These are phyloP conservation scores for Puntigrus tetrazona DNA, from an alignment of 2,113 vertebrate species.

Conservation along the genomic window DNA sequence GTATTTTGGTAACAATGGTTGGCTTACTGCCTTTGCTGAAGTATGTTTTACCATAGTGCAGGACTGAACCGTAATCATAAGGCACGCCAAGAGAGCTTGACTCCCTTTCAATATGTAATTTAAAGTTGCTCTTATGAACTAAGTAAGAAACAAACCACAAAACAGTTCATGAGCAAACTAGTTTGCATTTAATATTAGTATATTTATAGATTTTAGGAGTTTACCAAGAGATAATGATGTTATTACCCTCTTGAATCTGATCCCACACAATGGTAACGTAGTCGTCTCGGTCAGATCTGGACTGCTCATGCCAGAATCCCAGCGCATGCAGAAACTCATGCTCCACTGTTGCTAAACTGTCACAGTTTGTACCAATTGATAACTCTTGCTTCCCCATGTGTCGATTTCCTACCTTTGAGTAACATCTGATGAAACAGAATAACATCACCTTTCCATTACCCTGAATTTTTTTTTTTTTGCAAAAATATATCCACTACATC, in stretches of 20 bases:
- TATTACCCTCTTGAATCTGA: slow-evolving; percentile 77
- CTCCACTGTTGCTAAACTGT: slow-evolving; percentile 79
- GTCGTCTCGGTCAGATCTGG: slow-evolving; percentile 84
- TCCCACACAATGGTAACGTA: slow-evolving; percentile 84
- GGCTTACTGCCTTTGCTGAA: slow-evolving; percentile 81
- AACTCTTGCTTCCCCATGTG: slow-evolving; percentile 77
- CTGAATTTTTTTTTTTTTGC: background rate
- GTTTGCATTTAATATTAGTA: background rate
- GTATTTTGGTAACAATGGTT: slow-evolving; percentile 88
- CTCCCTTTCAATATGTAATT: slow-evolving; percentile 70
- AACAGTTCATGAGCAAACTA: background rate
- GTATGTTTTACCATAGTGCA: slow-evolving; percentile 88
- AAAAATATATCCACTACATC: background rate
- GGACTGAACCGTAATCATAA: slow-evolving; percentile 88
- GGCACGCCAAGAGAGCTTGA: slow-evolving; percentile 81
- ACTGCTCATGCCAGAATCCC: slow-evolving; percentile 93
- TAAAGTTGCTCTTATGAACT: slow-evolving; percentile 85
- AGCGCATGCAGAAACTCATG: slow-evolving; percentile 88
- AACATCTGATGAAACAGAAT: slow-evolving; percentile 78
- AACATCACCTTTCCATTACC: background rate
- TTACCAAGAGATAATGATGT: background rate
- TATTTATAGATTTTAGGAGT: background rate
- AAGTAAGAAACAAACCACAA: background rate
- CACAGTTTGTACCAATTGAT: slow-evolving; percentile 83
- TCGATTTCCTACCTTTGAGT: slow-evolving; percentile 85